A percentile compares a stretch with the other conserved stretches of the same genome.
phyloP scores from a whole-genome alignment of 1,140 invertebrate genomes.

The Lethrus apterus region DNA sequence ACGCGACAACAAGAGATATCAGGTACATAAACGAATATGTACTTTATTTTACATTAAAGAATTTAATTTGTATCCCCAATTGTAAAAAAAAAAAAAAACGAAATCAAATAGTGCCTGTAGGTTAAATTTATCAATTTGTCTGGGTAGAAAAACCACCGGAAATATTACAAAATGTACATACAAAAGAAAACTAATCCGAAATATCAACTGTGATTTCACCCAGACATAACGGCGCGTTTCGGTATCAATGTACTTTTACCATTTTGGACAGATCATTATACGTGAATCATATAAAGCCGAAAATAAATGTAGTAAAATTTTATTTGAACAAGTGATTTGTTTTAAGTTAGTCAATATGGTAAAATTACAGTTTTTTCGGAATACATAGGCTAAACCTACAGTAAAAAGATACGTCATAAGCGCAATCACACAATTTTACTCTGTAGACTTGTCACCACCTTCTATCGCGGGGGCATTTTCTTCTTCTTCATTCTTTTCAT shows the following conservation, averaged over 20 bases:
- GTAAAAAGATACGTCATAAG: constrained; percentile 25
- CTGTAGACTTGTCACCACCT: constrained; percentile 28
- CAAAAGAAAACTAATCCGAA: constrained; percentile 5
- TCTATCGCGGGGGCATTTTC: constrained; percentile 25
- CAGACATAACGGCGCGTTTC: constrained; percentile 1
- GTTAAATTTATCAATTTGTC: constrained; percentile 13
- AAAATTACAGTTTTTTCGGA: constrained; percentile 26
- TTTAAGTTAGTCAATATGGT: constrained; percentile 18
- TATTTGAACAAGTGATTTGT: constrained; percentile 7
- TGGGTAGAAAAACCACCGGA: constrained; percentile 6
- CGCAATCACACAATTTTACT: constrained; percentile 27
- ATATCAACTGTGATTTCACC: constrained; percentile 5
- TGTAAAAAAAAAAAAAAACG: constrained; percentile 2
- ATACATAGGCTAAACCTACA: constrained; percentile 31
- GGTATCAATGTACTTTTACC: constrained; percentile 15
- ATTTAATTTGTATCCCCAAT: constrained; percentile 1
- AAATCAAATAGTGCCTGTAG: constrained; percentile 10
- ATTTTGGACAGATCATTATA: constrained; percentile 13
- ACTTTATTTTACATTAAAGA: constrained; percentile 20
- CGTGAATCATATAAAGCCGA: constrained; percentile 4
- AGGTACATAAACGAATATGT: constrained; percentile 31
- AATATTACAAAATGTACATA: constrained; percentile 12
- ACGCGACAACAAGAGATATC: too few relatives aligned
- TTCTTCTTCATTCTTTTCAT: constrained; percentile 27
- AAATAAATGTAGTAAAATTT: constrained; percentile 3